These are phyloP conservation scores for Thereva nobilitata DNA, from an alignment of 2,888 invertebrate genomes.

Conservation along the genomic window DNA sequence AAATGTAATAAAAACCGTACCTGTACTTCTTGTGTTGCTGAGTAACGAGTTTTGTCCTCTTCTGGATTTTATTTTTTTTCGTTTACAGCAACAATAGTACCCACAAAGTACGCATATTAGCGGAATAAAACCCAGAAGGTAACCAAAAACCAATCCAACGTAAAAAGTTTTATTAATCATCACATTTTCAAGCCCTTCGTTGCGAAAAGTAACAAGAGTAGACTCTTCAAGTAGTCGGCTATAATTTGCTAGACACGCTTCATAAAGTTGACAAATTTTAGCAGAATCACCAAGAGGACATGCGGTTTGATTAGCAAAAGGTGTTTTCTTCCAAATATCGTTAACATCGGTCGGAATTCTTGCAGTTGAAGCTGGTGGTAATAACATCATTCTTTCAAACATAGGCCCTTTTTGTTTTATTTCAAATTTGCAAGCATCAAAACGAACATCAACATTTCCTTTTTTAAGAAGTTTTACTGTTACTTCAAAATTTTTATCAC, in stretches of 20 bases:
- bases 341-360: conserved; percentile 37
- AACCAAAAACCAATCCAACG: too few relatives aligned
- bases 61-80: too few relatives aligned
- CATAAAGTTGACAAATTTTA: conserved; percentile 23
- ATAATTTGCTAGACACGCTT: conserved; percentile 20
- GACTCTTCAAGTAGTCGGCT: background rate
- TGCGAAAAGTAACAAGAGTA: too few relatives aligned
- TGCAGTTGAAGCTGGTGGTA: conserved; percentile 36
- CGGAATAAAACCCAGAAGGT: too few relatives aligned
- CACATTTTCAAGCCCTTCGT: too few relatives aligned
- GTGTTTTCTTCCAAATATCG: conserved; percentile 32
- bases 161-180: too few relatives aligned
- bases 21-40: too few relatives aligned
- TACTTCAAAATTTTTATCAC: conserved; percentile 57
- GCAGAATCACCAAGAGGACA: background rate
- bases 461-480: conserved; percentile 48
- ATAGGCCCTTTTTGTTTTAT: conserved; percentile 38
- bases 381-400: conserved; percentile 50
- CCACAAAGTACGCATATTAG: too few relatives aligned
- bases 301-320: background rate
- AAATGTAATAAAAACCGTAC: too few relatives aligned
- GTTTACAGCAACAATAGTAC: too few relatives aligned
- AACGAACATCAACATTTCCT: conserved; percentile 46
- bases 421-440: conserved; percentile 47
- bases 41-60: too few relatives aligned